Percentiles rank a stretch among this genome's conserved stretches.
phyloP scores from a whole-genome alignment of 2,113 vertebrate genomes.

The Stigmatopora nigra region DNA sequence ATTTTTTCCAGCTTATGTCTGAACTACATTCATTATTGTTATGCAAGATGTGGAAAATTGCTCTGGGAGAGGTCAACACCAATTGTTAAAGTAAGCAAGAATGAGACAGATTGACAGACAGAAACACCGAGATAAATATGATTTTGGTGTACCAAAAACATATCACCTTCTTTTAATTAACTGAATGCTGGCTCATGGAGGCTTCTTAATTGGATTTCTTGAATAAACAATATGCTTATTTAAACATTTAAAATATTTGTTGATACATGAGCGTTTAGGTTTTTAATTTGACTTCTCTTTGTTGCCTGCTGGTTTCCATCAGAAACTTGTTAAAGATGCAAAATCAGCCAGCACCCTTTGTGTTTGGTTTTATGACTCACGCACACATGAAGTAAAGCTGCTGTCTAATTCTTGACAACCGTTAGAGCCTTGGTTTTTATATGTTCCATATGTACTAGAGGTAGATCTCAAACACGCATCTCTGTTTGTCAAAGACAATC shows the following conservation, averaged over 20 bases:
- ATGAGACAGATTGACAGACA: neutral
- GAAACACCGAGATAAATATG: neutral
- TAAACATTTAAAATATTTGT: no score
- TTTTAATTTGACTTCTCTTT: neutral
- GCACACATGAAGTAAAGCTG: no score
- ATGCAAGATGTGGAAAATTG: neutral
- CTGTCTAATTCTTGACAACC: no score
- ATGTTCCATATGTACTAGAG: constrained; percentile 20
- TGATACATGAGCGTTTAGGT: no score
- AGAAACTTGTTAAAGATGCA: neutral
- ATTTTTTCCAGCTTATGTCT: neutral
- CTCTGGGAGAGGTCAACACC: neutral
- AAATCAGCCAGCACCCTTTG: no score
- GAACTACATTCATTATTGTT: neutral
- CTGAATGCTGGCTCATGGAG: neutral
- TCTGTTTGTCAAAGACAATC: constrained; percentile 41
- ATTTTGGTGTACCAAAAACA: neutral
- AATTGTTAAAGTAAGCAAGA: neutral
- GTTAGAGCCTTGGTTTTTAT: constrained; percentile 1
- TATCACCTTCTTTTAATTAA: neutral
- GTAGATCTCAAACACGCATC: constrained; percentile 28
- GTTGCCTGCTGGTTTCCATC: neutral
- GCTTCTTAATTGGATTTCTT: no score
- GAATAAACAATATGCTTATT: no score
- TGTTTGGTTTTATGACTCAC: no score